A percentile compares a stretch with the other conserved stretches of the same genome.
Evolutionary conservation across 2,888 invertebrate species (phyloP).

Genomic region (Oxycera nigricornis): DNA sequence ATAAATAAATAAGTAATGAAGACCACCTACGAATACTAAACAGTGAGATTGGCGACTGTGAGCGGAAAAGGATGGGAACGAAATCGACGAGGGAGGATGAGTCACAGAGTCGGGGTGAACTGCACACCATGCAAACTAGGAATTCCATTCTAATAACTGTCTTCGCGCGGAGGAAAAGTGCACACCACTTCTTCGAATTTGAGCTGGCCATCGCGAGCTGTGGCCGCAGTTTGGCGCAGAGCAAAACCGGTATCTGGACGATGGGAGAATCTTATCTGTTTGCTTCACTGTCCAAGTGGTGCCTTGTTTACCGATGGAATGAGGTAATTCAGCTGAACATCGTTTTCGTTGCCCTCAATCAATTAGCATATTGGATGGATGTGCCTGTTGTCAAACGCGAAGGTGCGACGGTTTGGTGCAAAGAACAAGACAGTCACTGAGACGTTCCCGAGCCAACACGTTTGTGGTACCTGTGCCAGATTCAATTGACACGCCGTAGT

Average conservation of each 20-base stretch:
- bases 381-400: constrained; percentile 40
- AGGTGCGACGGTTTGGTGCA: constrained; percentile 41
- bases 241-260: constrained; percentile 21
- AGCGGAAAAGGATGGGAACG: not conserved
- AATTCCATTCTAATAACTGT: constrained; percentile 23
- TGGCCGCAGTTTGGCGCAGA: not conserved
- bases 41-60: not conserved
- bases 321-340: constrained; percentile 24
- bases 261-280: constrained; percentile 4
- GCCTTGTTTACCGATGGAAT: constrained; percentile 26
- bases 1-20: not conserved
- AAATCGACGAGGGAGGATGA: constrained; percentile 2
- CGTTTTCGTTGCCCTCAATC: not conserved
- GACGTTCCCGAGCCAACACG: constrained; percentile 8
- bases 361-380: constrained; percentile 44
- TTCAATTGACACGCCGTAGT: constrained; percentile 1
- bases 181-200: not conserved
- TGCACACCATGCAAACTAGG: constrained; percentile 8
- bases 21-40: not conserved
- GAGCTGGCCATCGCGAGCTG: not conserved
- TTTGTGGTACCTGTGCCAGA: not conserved
- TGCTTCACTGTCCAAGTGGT: not conserved
- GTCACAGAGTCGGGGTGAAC: not conserved
- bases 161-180: not conserved
- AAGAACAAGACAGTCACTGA: not conserved